Evolutionary conservation across 2,797 vertebrate genomes (phyloP).

Genomic region (Helostoma temminkii): DNA sequence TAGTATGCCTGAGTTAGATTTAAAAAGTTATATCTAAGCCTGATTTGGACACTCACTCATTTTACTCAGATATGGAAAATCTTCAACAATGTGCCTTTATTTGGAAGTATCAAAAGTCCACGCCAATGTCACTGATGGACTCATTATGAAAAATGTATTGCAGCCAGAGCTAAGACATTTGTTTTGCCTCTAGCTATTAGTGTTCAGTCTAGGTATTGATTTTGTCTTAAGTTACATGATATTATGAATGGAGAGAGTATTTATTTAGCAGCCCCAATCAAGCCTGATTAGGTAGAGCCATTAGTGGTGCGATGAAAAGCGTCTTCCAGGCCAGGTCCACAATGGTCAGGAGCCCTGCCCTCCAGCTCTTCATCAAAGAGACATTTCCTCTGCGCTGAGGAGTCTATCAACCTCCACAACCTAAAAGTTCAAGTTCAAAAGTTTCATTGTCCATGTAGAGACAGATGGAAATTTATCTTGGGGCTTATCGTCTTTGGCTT

Average conservation of each 20-base stretch:
- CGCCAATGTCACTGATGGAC: constrained; percentile 67
- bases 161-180: constrained; percentile 63
- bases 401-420: constrained; percentile 64
- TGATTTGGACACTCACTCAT: constrained; percentile 18
- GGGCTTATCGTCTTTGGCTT: constrained; percentile 81
- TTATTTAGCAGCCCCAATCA: constrained; percentile 80
- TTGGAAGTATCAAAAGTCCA: constrained; percentile 62
- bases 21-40: constrained; percentile 30
- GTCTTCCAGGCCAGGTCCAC: constrained; percentile 74
- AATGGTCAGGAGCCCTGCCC: constrained; percentile 70
- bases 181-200: constrained; percentile 68
- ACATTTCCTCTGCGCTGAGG: constrained; percentile 70
- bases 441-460: constrained; percentile 69
- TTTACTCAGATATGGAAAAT: constrained; percentile 39
- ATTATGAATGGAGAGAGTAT: constrained; percentile 77
- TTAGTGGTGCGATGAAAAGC: constrained; percentile 81
- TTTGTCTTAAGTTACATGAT: constrained; percentile 77
- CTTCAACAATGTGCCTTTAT: constrained; percentile 64
- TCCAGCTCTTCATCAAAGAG: constrained; percentile 68
- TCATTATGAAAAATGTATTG: constrained; percentile 66
- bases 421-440: constrained; percentile 70
- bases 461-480: constrained; percentile 75
- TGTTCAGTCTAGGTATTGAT: constrained; percentile 74
- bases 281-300: constrained; percentile 79
- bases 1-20: constrained; percentile 49